These are phyloP conservation scores for Phallusia fumigata DNA, from an alignment of 23 tunicate species.

Conservation along the genomic window DNA sequence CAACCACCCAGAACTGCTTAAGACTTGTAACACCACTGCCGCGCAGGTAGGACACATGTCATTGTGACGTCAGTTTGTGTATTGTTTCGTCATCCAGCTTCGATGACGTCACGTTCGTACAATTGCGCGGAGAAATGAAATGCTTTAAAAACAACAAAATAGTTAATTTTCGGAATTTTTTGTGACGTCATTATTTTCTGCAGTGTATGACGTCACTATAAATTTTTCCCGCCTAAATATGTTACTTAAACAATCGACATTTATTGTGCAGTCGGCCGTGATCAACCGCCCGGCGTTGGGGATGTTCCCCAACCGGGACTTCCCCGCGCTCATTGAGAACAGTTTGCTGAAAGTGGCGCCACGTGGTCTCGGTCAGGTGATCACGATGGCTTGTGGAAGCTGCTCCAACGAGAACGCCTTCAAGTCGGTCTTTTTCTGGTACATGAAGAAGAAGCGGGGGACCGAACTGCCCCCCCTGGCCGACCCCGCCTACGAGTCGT, in stretches of 20 bases:
- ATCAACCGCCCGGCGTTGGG: slow-evolving; percentile 86
- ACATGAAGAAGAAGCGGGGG: slow-evolving; percentile 63
- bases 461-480: slow-evolving; percentile 31
- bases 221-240: no score
- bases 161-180: no score
- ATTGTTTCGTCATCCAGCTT: no score
- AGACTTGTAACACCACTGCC: neutral
- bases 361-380: slow-evolving; percentile 55
- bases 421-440: slow-evolving; percentile 68
- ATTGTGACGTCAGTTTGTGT: no score
- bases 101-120: no score
- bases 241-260: no score
- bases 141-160: no score
- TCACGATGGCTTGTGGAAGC: no score
- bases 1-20: slow-evolving; percentile 11
- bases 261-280: neutral
- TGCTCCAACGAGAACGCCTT: no score
- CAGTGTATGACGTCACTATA: no score
- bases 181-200: no score
- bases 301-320: slow-evolving; percentile 67
- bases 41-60: neutral
- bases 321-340: slow-evolving; percentile 40
- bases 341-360: slow-evolving; percentile 73
- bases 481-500: slow-evolving; percentile 30
- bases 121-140: no score